Evolutionary conservation across 2,888 invertebrate genomes (phyloP), one percentile per base, ranked within the genome.

Genomic region (Abscondita cerata): DNA sequence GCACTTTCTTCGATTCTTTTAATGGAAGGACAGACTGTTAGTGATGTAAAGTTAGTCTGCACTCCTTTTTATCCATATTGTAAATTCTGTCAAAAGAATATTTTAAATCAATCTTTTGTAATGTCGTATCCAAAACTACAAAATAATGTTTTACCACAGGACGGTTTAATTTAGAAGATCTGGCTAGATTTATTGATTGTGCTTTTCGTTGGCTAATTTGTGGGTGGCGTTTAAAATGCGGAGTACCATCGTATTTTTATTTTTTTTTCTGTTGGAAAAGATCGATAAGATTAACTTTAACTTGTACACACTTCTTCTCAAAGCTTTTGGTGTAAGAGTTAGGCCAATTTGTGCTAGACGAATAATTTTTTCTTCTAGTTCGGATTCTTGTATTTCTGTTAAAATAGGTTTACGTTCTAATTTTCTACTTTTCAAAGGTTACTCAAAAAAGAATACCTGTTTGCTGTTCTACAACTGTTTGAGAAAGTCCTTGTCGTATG

Each of bases 101-200:
- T 11, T 41, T 38, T 1, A 68, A 34, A 31, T 65, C 65, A 9
- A 19, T 34, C 8, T 47, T 13, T 1, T 13, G 50, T 36, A 38
- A 66, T 12, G 68, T 46, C 51, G 59, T 25, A 52, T 66, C 40
- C 8, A 71, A 31, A 52, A 70, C 67, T 9, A 41, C 3, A 57
- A 73, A 74, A 59, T 72, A 57, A 44, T 72, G 64, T n/a, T 56
- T 52, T 1, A 72, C 71, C 46, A 73, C 68, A 41, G 58, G 33
- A 57, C 62, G 65, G 36, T 69, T 66, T 5, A 65, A 16, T 38
- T 67, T 73, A 64, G 71, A 70, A 11, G 67, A 70, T n/a, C n/a
- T n/a, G n/a, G n/a, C n/a, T 20, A 67, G 62, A 52, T 74, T 74
- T 63, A 74, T 53, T n/a, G 52, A 59, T 51, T 74, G 72, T n/a